phyloP scores from a whole-genome alignment of 2,797 vertebrate species.

The Sciurus carolinensis region DNA sequence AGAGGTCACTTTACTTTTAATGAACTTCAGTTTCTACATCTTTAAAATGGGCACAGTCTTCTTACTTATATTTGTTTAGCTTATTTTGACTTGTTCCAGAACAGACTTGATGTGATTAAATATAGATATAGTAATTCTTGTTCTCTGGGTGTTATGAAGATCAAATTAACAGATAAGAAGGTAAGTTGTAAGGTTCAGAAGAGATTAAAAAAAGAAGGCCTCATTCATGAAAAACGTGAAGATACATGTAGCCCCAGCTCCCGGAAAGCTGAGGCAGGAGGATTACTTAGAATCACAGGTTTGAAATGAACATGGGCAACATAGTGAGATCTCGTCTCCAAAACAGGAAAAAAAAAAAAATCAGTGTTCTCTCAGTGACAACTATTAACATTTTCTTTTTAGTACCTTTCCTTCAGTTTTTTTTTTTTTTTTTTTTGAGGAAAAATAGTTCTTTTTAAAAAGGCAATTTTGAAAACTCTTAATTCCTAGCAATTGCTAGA shows the following conservation, averaged over 20 bases:
- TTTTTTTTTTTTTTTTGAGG: not conserved
- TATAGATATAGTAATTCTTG: not conserved
- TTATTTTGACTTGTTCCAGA: not conserved
- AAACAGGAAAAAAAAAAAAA: not conserved
- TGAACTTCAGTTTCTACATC: not conserved
- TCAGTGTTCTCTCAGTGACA: not conserved
- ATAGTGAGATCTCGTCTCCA: not conserved
- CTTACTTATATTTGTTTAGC: constrained; percentile 1
- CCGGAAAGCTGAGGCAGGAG: too few species aligned
- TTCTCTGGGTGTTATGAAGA: not conserved
- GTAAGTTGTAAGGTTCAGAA: not conserved
- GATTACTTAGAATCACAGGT: too few species aligned
- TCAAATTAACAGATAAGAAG: not conserved
- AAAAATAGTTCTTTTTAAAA: not conserved
- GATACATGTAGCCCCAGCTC: not conserved
- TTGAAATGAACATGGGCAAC: not conserved
- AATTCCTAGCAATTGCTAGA: not conserved
- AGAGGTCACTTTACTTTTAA: not conserved
- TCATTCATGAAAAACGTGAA: not conserved
- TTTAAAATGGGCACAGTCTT: not conserved
- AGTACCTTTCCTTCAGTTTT: not conserved
- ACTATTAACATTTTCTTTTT: not conserved
- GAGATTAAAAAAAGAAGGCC: not conserved
- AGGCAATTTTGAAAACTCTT: not conserved
- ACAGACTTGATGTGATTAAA: constrained; percentile 12